Evolutionary conservation across 2,797 vertebrate genomes (phyloP), one percentile per base, ranked within the genome.

Genomic region (Pangasius macronema): DNA sequence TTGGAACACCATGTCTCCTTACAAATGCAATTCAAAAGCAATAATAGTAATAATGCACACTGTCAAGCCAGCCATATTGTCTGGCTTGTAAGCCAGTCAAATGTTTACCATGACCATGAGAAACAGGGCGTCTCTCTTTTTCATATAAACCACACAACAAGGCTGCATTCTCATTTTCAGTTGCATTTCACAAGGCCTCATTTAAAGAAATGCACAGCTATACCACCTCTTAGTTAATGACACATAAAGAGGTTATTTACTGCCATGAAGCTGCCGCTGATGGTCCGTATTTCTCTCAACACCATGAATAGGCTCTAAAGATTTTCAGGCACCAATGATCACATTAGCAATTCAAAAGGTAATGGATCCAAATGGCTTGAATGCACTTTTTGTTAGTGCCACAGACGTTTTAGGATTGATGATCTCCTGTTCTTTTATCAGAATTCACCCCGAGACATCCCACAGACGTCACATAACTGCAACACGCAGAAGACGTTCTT

Each of bases 341-440:
- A 57, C 85, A 91, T 90, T 91, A 88, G 83, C 88, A 83, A 86
- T 88, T 90, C 85, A 90, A 87, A 85, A 85, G 80, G 70, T 91
- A 88, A 89, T 68, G 33, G 88, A 89, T 85, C 84, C 70, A 33
- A 84, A 81, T n/a, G 49, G 82, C 83, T 59, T 87, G 88, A 89
- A 89, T 86, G 55, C 80, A 36, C 70, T 55, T 79, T 87, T 85
- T 88, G 85, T 90, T 85, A 68, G 53, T 86, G 81, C 82, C 20
- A n/a, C 67, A 22, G 61, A 57, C 77, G 46, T 20, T 42, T 65
- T 10, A 88, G 82, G 84, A 89, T 57, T 36, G 84, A 86, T 67
- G 83, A 63, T 22, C 59, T n/a, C 77, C 70, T 80, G 65, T 90
- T 79, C 27, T 46, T 67, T 87, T 18, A 75, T 46, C 30, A 7